Evolutionary conservation across 2,888 invertebrate genomes (phyloP).

Genomic region (Euzophera pinguis): DNA sequence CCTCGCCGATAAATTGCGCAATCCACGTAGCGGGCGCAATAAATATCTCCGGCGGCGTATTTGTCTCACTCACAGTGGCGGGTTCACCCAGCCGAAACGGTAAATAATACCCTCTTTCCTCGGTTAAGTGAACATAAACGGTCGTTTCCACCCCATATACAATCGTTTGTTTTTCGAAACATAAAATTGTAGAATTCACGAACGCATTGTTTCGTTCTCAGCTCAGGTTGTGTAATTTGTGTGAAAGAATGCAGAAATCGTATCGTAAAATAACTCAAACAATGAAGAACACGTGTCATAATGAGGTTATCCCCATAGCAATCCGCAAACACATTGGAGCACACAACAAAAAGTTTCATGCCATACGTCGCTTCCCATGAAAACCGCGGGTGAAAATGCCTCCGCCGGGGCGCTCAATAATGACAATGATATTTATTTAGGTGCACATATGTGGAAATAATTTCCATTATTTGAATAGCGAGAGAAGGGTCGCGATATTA

Average conservation of each 20-base stretch:
- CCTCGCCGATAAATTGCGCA: slow-evolving; percentile 78
- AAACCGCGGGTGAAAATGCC: slow-evolving; percentile 66
- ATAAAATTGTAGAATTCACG: slow-evolving; percentile 74
- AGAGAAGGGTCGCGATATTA: slow-evolving; percentile 72
- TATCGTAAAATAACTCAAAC: not conserved
- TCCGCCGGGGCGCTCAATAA: slow-evolving; percentile 65
- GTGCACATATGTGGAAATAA: slow-evolving; percentile 79
- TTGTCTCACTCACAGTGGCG: slow-evolving; percentile 78
- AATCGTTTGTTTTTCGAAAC: slow-evolving; percentile 78
- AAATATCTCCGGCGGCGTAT: slow-evolving; percentile 71
- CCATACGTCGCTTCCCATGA: slow-evolving; percentile 43
- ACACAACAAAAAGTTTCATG: slow-evolving; percentile 30
- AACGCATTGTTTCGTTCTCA: slow-evolving; percentile 52
- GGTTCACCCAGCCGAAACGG: slow-evolving; percentile 77
- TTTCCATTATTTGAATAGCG: slow-evolving; percentile 78
- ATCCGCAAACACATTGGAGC: slow-evolving; percentile 18
- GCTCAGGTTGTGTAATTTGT: slow-evolving; percentile 27
- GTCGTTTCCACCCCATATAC: slow-evolving; percentile 80
- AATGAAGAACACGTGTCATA: not conserved
- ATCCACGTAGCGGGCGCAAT: slow-evolving; percentile 76
- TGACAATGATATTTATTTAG: slow-evolving; percentile 77
- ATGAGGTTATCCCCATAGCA: slow-evolving; percentile 15
- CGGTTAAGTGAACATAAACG: slow-evolving; percentile 80
- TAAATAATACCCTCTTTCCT: slow-evolving; percentile 80
- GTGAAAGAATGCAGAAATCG: not conserved